Evolutionary conservation across 37 sponge, comb jelly and placozoan species (phyloP), one percentile per base, ranked within the genome.

Genomic region (Lycopodina hypogea): DNA sequence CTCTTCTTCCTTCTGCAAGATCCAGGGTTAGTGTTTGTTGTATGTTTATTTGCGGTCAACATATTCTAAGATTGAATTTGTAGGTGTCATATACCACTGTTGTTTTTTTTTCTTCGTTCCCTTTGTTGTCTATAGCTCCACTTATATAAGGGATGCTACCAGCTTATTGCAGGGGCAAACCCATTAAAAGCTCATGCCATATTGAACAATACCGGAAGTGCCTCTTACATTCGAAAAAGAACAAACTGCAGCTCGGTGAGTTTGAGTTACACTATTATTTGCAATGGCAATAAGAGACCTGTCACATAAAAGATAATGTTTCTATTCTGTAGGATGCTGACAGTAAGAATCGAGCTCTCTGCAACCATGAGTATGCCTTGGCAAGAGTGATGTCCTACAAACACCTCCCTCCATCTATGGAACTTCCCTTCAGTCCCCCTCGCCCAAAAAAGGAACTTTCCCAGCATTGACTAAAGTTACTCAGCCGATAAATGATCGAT

Each of bases 151-250:
- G 87, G 92, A 8, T 80, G 78, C 23, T 68, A 84, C 74, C 78
- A 87, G 35, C 50, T 86, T 26, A 86, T 93, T 74, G 68, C 86
- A 21, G 87, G 93, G 22, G 83, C 88, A 1, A 93, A 93, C 69
- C 93, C 93, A 19, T 41, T 89, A 32, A 56, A 66, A 22, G 92
- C 87, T 21, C 90, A 90, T 53, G 77, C 83, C 69, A 35, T 93
- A 75, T 73, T 78, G 29, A 67, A 56, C 75, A 74, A 60, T 19
- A 70, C 79, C 18, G 86, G 80, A 53, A 69, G 68, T 26, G 59
- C 84, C 14, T 53, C 80, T 2, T 59, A 68, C 35, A 51, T 73
- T 33, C 64, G 79, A 33, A 71, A 75, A 23, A 79, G 74, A 67
- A 53, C 38, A 23, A 53, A 56, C 14, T 28, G 35, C n/a, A 60